These are phyloP conservation scores for Paralvinella palmiformis DNA, from an alignment of 1,140 invertebrate genomes.

Conservation along the genomic window DNA sequence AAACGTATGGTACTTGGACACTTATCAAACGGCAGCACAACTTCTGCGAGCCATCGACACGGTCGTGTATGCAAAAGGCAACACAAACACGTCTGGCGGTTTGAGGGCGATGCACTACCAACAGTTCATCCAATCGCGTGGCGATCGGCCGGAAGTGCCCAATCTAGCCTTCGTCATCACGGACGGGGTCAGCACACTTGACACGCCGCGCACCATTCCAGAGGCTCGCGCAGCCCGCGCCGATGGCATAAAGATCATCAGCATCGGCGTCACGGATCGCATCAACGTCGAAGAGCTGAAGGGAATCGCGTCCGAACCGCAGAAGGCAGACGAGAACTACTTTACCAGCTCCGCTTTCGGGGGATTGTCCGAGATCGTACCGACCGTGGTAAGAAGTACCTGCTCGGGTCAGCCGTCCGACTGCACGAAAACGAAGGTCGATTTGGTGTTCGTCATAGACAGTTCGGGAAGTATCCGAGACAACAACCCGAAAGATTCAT, in stretches of 20 bases:
- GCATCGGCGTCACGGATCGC: neutral
- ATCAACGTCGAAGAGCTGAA: conserved; percentile 6
- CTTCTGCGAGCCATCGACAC: neutral
- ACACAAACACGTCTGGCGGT: conserved; percentile 15
- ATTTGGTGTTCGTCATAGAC: conserved; percentile 18
- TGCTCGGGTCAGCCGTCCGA: no score
- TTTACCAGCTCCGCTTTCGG: no score
- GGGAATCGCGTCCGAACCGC: conserved; percentile 2
- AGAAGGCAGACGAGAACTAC: neutral
- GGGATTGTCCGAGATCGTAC: no score
- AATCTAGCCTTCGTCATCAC: conserved; percentile 26
- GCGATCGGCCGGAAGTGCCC: conserved; percentile 18
- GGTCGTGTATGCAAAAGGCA: conserved; percentile 1
- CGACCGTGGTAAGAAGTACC: no score
- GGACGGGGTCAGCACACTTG: conserved; percentile 14
- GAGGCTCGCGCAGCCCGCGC: conserved; percentile 7
- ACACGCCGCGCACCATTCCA: conserved; percentile 2
- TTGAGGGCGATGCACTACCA: neutral
- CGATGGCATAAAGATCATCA: neutral
- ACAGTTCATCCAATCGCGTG: neutral
- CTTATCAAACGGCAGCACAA: neutral
- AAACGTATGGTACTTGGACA: conserved; percentile 6
- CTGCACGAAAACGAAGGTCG: neutral
- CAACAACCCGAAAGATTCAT: neutral
- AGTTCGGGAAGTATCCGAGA: conserved; percentile 1